phyloP scores from a whole-genome alignment of 2,888 invertebrate species.

The Drepanosiphum platanoidis region DNA sequence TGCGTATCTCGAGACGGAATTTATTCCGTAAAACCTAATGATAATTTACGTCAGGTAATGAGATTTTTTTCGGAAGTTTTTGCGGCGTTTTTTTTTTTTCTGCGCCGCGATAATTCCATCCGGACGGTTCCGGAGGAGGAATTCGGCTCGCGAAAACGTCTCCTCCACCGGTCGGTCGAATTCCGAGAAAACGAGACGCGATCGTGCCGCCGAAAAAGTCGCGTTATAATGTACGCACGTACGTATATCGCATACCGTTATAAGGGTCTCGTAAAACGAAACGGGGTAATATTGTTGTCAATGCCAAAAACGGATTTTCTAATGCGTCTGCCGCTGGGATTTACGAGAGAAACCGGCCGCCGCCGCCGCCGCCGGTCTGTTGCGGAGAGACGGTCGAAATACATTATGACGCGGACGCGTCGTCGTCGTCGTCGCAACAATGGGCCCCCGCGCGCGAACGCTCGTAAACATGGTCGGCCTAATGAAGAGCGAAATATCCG shows the following conservation, averaged over 20 bases:
- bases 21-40: conserved; percentile 21
- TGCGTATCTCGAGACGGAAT: conserved; percentile 26
- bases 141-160: conserved; percentile 23
- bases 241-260: neutral
- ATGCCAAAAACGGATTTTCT: conserved; percentile 58
- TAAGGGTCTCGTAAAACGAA: conserved; percentile 33
- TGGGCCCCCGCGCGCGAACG: neutral
- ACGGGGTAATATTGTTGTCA: conserved; percentile 60
- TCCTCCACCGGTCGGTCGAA: neutral
- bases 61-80: conserved; percentile 17
- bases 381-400: neutral
- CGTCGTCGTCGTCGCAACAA: neutral
- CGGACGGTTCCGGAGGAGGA: neutral
- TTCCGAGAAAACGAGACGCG: conserved; percentile 45
- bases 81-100: neutral
- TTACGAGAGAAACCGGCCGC: conserved; percentile 41
- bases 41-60: conserved; percentile 24
- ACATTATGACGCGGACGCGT: neutral
- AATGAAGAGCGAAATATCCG: conserved; percentile 23
- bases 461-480: conserved; percentile 23
- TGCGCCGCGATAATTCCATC: neutral
- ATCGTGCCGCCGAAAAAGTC: conserved; percentile 43
- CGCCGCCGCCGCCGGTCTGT: neutral
- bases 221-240: neutral
- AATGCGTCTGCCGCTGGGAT: conserved; percentile 53